These are phyloP conservation scores for Pteronotus mesoamericanus DNA, from an alignment of 2,797 vertebrate genomes.

Conservation along the genomic window DNA sequence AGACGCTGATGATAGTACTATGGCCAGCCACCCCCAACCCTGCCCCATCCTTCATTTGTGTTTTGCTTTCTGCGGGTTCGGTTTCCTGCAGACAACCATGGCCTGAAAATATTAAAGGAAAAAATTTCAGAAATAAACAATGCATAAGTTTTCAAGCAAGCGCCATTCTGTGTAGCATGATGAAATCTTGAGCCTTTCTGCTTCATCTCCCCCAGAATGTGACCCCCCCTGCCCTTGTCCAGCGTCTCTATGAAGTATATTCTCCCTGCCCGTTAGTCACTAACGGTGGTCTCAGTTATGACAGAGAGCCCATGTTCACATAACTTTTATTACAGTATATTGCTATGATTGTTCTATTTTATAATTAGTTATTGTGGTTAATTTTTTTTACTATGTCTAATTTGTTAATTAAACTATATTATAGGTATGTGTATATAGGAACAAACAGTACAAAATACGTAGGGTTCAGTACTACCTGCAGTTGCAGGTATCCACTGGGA, in stretches of 20 bases:
- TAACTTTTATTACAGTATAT: neutral
- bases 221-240: neutral
- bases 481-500: neutral
- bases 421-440: neutral
- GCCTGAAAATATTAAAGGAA: neutral
- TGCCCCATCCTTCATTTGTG: neutral
- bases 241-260: neutral
- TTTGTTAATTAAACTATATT: neutral
- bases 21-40: too few species aligned
- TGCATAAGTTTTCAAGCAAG: neutral
- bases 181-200: neutral
- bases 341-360: neutral
- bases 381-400: neutral
- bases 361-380: neutral
- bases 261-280: neutral
- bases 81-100: neutral
- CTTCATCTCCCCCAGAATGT: neutral
- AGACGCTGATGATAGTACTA: neutral
- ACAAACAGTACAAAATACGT: neutral
- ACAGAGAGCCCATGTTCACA: neutral
- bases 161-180: neutral
- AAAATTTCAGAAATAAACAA: neutral
- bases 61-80: neutral
- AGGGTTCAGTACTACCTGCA: neutral
- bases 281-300: neutral